phyloP scores from a whole-genome alignment of 2,113 vertebrate genomes.

The Mormoops blainvillei region DNA sequence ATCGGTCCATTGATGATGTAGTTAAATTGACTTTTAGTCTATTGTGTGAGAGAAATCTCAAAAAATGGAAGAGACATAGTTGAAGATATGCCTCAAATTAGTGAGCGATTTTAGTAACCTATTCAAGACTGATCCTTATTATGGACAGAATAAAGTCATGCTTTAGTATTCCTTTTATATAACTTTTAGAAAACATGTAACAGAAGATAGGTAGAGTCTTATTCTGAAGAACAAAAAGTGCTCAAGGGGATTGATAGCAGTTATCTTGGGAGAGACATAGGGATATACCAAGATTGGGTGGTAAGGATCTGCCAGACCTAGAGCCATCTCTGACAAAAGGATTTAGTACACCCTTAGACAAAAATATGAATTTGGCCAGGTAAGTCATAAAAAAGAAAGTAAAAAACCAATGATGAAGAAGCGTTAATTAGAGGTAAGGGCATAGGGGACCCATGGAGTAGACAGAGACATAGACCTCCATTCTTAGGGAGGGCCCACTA shows the following conservation, averaged over 20 bases:
- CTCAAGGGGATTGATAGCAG: not conserved
- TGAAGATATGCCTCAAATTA: not conserved
- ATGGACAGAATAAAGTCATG: not conserved
- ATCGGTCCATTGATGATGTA: not conserved
- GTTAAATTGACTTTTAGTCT: slow-evolving; percentile 7
- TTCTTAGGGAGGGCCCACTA: not conserved
- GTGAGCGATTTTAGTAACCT: not conserved
- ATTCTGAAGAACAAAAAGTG: not conserved
- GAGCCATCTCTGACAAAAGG: not conserved
- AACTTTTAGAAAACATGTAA: not conserved
- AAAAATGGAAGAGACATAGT: not conserved
- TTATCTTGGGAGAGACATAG: not conserved
- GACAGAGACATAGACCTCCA: not conserved
- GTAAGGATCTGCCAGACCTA: not conserved
- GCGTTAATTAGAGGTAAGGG: not conserved
- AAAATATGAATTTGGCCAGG: not conserved
- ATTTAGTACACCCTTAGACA: not conserved
- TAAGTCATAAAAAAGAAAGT: not conserved
- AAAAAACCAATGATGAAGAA: not conserved
- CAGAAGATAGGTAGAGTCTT: not conserved
- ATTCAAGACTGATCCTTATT: not conserved
- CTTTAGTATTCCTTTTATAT: not conserved
- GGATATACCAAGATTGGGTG: not conserved
- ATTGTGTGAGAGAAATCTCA: not conserved
- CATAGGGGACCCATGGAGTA: not conserved